Conservation (phyloP, 1,140 invertebrate species). For the Ooceraea biroi region DNA sequence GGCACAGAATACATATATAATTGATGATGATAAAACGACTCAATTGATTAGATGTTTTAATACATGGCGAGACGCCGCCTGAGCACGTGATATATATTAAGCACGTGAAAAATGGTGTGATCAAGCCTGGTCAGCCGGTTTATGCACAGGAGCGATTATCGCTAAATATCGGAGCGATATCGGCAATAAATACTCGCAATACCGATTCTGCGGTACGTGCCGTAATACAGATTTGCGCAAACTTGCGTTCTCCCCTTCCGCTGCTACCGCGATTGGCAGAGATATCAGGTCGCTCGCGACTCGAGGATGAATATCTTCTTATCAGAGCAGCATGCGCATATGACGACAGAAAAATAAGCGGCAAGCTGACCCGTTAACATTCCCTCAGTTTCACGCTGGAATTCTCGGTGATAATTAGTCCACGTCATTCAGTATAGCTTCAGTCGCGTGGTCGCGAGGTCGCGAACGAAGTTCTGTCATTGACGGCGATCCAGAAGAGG, state of each 20-base stretch:
- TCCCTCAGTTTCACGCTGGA: conserved; percentile 60
- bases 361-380: conserved; percentile 63
- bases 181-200: background rate
- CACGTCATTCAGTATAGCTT: conserved; percentile 48
- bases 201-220: background rate
- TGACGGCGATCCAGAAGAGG: conserved; percentile 26
- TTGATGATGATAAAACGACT: conserved; percentile 6
- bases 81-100: too few relatives aligned
- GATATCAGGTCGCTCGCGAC: conserved; percentile 9
- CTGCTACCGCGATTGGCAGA: conserved; percentile 31
- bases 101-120: conserved; percentile 19
- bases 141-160: background rate
- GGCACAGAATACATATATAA: conserved; percentile 10
- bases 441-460: conserved; percentile 28
- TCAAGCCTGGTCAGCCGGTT: background rate
- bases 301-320: conserved; percentile 39
- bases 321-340: conserved; percentile 44
- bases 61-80: background rate
- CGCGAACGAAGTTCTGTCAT: conserved; percentile 34
- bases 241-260: background rate
- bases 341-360: conserved; percentile 45
- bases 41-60: conserved; percentile 34
- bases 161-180: background rate
- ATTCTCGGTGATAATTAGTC: conserved; percentile 68
- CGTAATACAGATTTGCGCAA: too few relatives aligned